phyloP scores from a whole-genome alignment of 1,140 invertebrate genomes.

The Ridgeia piscesae region DNA sequence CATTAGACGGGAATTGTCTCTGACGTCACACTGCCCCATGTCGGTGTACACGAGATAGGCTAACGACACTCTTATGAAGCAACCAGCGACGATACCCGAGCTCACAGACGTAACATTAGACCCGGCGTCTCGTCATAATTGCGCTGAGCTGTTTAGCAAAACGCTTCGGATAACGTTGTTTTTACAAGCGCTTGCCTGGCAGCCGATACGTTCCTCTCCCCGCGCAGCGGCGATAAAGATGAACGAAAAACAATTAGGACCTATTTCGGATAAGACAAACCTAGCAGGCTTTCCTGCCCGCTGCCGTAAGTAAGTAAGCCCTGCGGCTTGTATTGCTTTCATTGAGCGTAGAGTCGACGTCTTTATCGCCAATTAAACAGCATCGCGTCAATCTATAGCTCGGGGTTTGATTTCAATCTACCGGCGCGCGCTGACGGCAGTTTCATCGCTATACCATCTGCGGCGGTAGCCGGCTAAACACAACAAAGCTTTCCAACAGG shows the following conservation, averaged over 20 bases:
- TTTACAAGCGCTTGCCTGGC: neutral
- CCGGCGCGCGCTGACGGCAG: no score
- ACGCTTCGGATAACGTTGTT: neutral
- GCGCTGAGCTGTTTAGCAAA: neutral
- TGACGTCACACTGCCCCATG: no score
- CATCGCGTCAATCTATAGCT: neutral
- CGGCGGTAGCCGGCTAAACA: neutral
- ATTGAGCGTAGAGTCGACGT: neutral
- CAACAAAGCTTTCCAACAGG: conserved; percentile 4
- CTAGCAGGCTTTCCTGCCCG: neutral
- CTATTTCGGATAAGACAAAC: neutral
- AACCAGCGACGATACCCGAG: no score
- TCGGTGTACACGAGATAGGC: no score
- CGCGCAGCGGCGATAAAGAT: neutral
- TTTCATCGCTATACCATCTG: neutral
- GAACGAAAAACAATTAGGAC: neutral
- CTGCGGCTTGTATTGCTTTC: neutral
- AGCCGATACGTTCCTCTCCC: neutral
- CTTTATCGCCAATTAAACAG: conserved; percentile 1
- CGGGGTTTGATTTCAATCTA: neutral
- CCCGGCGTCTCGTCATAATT: neutral
- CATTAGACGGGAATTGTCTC: no score
- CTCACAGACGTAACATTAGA: no score
- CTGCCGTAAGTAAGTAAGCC: no score
- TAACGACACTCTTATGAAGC: no score